Evolutionary conservation across 2,797 vertebrate genomes (phyloP).

Genomic region (Oryzias dopingdopingensis): DNA sequence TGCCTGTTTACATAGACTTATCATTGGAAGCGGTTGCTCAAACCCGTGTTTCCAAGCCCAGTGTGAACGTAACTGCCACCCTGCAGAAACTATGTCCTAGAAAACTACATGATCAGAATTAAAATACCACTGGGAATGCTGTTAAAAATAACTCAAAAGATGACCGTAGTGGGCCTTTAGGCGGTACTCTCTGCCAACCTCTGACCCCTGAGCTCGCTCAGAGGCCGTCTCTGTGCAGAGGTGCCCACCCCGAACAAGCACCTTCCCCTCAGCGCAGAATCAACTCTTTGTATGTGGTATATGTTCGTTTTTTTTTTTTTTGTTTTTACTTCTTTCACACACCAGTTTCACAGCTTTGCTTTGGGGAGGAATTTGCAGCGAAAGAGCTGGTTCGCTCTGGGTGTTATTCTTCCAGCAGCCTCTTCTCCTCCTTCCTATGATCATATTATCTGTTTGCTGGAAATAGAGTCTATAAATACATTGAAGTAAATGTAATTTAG

Average conservation of each 20-base stretch:
- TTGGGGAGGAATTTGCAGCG: conserved; percentile 21
- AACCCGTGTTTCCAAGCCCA: too few species aligned
- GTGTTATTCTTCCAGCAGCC: conserved; percentile 18
- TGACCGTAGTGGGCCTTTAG: too few species aligned
- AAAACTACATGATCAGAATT: too few species aligned
- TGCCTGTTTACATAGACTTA: too few species aligned
- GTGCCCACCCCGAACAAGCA: conserved; percentile 48
- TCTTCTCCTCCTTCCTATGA: conserved; percentile 19
- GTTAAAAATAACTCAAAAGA: too few species aligned
- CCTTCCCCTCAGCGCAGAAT: conserved; percentile 68
- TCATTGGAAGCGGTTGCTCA: too few species aligned
- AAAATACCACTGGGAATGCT: too few species aligned
- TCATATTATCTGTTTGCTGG: conserved; percentile 40
- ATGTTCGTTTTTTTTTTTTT: conserved; percentile 60
- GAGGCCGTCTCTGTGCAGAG: conserved; percentile 50
- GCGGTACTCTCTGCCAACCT: conserved; percentile 42
- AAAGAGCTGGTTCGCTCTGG: conserved; percentile 34
- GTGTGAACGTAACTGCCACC: too few species aligned
- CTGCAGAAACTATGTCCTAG: too few species aligned
- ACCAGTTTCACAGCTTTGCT: conserved; percentile 13
- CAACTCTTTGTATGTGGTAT: conserved; percentile 72
- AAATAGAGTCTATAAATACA: conserved; percentile 64
- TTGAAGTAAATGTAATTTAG: conserved; percentile 61
- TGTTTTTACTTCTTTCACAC: conserved; percentile 25
- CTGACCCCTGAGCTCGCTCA: conserved; percentile 57